Percentiles rank a stretch among this genome's conserved stretches.
phyloP scores from a whole-genome alignment of 2,888 invertebrate species.

The Heteropelma amictum region DNA sequence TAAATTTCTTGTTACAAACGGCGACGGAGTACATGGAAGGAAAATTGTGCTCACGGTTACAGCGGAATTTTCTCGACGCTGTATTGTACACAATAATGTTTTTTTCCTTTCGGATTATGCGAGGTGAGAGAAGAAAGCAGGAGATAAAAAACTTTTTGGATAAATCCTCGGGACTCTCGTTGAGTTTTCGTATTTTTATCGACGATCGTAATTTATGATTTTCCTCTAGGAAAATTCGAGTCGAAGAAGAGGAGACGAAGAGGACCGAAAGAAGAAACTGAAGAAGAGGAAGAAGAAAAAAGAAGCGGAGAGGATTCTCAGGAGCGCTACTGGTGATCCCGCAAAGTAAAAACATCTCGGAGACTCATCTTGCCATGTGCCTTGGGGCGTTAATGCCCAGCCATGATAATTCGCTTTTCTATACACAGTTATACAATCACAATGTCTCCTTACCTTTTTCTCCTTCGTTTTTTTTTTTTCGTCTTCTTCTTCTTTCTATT shows the following conservation, averaged over 20 bases:
- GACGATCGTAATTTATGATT: constrained; percentile 50
- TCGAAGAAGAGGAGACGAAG: not conserved
- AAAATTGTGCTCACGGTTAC: too few species aligned
- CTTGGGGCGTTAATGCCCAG: constrained; percentile 48
- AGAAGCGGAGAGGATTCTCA: constrained; percentile 1
- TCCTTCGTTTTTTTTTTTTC: too few species aligned
- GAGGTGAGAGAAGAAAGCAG: not conserved
- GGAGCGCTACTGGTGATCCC: constrained; percentile 4
- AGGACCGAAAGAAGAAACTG: not conserved
- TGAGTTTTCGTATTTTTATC: constrained; percentile 45
- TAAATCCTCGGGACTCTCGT: constrained; percentile 21
- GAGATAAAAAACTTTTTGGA: not conserved
- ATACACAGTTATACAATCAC: constrained; percentile 46
- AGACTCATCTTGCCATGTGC: constrained; percentile 20
- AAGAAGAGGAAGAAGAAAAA: constrained; percentile 7
- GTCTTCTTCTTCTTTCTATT: constrained; percentile 18
- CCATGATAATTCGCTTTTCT: constrained; percentile 40
- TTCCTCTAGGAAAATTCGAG: constrained; percentile 2
- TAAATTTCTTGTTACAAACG: too few species aligned
- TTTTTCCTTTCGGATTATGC: not conserved
- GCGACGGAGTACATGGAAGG: too few species aligned
- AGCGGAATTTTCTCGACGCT: too few species aligned
- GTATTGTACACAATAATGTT: not conserved
- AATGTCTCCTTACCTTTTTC: too few species aligned
- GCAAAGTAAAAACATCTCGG: constrained; percentile 36